These are phyloP conservation scores for Plutomurus gul DNA, from an alignment of 1,140 invertebrate species.

Conservation along the genomic window DNA sequence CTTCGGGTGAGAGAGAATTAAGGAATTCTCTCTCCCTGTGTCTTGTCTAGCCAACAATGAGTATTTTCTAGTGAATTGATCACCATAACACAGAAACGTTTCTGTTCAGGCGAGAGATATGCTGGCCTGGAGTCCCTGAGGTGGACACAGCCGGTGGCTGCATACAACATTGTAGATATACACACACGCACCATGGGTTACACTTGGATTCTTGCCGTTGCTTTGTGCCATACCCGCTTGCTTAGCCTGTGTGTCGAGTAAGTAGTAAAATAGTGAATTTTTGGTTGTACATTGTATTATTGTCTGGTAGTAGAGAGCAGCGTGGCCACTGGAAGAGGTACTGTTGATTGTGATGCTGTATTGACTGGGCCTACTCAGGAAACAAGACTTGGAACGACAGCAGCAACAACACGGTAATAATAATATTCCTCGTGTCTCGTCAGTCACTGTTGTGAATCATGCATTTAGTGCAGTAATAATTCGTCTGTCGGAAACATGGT, in stretches of 20 bases:
- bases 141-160: slow-evolving; percentile 23
- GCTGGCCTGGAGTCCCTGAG: slow-evolving; percentile 22
- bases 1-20: too few relatives aligned
- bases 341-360: neutral
- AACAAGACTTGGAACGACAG: neutral
- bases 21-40: too few relatives aligned
- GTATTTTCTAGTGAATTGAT: too few relatives aligned
- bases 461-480: slow-evolving; percentile 27
- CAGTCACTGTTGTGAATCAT: neutral
- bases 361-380: neutral
- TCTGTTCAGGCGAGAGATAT: slow-evolving; percentile 13
- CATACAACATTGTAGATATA: neutral
- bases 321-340: neutral
- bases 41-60: too few relatives aligned
- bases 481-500: neutral
- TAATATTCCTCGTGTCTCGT: neutral
- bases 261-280: neutral
- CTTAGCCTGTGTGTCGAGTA: neutral
- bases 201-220: neutral
- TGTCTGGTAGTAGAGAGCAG: too few relatives aligned
- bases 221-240: too few relatives aligned
- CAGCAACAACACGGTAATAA: neutral
- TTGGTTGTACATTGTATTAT: neutral
- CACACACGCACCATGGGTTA: slow-evolving; percentile 9
- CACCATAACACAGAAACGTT: slow-evolving; percentile 14